Base-by-base conservation (phyloP, 1,140 invertebrate species). In the Mya arenaria region DNA sequence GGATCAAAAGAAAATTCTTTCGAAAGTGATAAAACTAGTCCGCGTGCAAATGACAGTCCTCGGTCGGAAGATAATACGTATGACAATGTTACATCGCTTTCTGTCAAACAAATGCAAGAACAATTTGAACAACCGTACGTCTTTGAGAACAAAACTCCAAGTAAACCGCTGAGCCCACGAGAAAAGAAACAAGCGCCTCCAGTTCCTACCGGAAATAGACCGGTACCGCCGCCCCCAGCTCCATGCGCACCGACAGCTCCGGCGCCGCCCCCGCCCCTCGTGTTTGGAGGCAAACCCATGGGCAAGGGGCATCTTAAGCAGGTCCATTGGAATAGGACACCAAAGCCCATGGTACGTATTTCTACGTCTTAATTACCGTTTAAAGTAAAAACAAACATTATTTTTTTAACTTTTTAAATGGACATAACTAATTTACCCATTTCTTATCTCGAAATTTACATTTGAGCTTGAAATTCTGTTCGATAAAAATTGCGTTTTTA, bases 281-380 rank as follows among this genome's bases (percentile, higher is more conserved):
- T 32, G 15, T 37, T 30, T 13, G 34, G 23, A 15, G n/a, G 6
- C 4, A 56, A 58, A 48, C 34, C 52, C 2, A n/a, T 25, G 8
- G 52, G 30, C 8, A 80, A 68, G 23, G 77, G 77, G 4, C 66
- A 69, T 39, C 58, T 82, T 5, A 82, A 82, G 52, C 79, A 82
- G 52, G 69, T 82, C 0, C 79, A 82, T 36, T 82, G 79, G 79
- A 82, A 19, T 25, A 60, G 48, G 36, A 82, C 71, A 55, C 79
- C 79, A 39, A 72, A 73, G 30, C 68, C 56, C 15, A 4, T 82
- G 58, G 79, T 82, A 66, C 69, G 77, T 55, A 13, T 28, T 28
- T 65, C 28, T 62, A 17, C 13, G 17, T 62, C 8, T 48, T 13
- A 48, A 48, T 48, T 48, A 48, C n/a, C 44, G 44, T 13, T 13